Base-by-base conservation (phyloP, 2,888 invertebrate genomes). In the Athalia cordata region DNA sequence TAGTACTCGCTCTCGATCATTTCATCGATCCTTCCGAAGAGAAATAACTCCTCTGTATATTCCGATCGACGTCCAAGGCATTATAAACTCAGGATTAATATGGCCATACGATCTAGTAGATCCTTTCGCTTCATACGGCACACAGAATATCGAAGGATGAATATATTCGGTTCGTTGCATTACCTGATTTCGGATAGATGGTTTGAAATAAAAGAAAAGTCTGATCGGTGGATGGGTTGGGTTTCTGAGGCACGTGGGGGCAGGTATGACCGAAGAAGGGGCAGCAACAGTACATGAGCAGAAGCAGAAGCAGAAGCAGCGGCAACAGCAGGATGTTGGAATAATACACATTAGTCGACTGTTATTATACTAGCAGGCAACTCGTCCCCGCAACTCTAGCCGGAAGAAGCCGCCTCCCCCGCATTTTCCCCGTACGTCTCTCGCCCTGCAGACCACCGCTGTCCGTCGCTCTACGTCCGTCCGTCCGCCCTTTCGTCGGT, bases 291-390 rank as follows among this genome's bases (percentile, higher is more conserved):
- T 7, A 7, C 3, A 15, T 64, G 55, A 9, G 59, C 61, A 13
- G 9, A 43, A 43, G 29, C 55, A 43, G 45, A 70, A 47, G 47
- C 43, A 47, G 52, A 70, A 70, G 52, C 49, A 62, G n/a, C 3
- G 43, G 3, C 72, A 83, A 82, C 82, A 82, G 82, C 85, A 87
- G 87, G 87, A 87, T 87, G 87, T 86, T 82, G 79, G 84, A 85
- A 87, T 87, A 84, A 87, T 86, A 87, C 82, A 84, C 85, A 87
- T 87, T 86, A 85, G 80, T 45, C 29, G 43, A 67, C 78, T 65
- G 75, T 84, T 81, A 84, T 84, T 85, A 83, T 62, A 29, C 43
- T 47, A 11, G 47, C 15, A 47, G 45, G 45, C 72, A 59, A 72
- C 72, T 61, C 72, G 72, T 72, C 59, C 72, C 50, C 50, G 75